Evolutionary conservation across 37 sponge, comb jelly and placozoan genomes (phyloP), one percentile per base, ranked within the genome.

Genomic region (Spongilla lacustris): DNA sequence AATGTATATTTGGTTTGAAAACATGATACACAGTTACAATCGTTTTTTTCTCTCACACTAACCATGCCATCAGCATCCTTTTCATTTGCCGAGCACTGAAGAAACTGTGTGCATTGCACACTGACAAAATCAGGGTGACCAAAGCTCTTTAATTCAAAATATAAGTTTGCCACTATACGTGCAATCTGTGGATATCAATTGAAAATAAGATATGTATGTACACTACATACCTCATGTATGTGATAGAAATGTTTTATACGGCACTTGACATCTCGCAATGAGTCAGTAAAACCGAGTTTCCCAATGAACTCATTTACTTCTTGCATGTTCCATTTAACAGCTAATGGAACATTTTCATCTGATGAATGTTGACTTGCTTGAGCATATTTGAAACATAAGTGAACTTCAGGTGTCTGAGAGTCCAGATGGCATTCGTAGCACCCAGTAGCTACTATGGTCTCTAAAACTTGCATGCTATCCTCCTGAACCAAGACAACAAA

Each of bases 111-210:
- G 35, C 72, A 23, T n/a, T 33, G 41, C 38, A 76, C 29, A 36
- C 36, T 58, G 66, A 79, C 28, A 75, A 84, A 93, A 0, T 75
- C 23, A 76, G 91, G 90, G 50, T 93, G 90, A 29, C 94, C 90
- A 13, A 93, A 75, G 23, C 79, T 81, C 32, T 67, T 75, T 37
- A 93, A 74, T 66, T 90, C 32, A 9, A 67, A 48, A 67, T 74
- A 83, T n/a, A 89, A 31, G 23, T 93, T 83, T 2, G 87, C 41
- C 4, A 93, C 83, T 29, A 83, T 87, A 66, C 75, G 29, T 9
- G 92, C 92, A 78, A 75, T 72, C 92, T 91, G 73, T 17, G 13
- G 36, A 72, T 29, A 32, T 28, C 4, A 22, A 75, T 14, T 6
- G 19, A 14, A 19, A 17, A 58, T 14, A 58, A 1, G 11, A 6